Conservation (phyloP, 2,113 vertebrate species). For the Corythornis madagascariensis region DNA sequence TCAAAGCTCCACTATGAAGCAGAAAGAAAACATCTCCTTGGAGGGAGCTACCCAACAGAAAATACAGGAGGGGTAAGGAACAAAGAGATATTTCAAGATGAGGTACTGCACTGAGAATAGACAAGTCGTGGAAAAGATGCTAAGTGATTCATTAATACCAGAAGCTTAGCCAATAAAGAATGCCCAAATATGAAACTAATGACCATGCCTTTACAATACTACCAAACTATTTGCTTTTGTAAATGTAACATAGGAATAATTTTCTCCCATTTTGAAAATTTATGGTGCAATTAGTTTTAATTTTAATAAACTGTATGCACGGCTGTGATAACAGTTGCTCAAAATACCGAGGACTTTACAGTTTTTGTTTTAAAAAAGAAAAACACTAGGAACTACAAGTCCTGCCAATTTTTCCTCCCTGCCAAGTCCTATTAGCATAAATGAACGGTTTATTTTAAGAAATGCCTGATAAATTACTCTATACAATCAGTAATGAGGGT, state of each 20-base stretch:
- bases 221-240: constrained; percentile 59
- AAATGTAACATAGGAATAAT: constrained; percentile 61
- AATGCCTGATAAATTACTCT: constrained; percentile 87
- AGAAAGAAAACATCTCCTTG: constrained; percentile 40
- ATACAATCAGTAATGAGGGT: constrained; percentile 86
- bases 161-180: constrained; percentile 35
- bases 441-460: constrained; percentile 90
- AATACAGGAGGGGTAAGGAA: constrained; percentile 12
- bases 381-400: constrained; percentile 81
- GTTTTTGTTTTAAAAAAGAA: constrained; percentile 77
- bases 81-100: constrained; percentile 58
- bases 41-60: constrained; percentile 26
- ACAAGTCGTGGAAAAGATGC: constrained; percentile 60
- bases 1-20: neutral
- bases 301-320: constrained; percentile 65
- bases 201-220: constrained; percentile 44
- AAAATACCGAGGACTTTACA: constrained; percentile 73
- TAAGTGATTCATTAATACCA: constrained; percentile 62
- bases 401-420: constrained; percentile 82
- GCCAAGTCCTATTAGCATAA: constrained; percentile 88
- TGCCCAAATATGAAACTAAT: constrained; percentile 54
- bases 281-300: constrained; percentile 66
- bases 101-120: constrained; percentile 47
- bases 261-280: constrained; percentile 73
- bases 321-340: constrained; percentile 64